Evolutionary conservation across 2,797 vertebrate species (phyloP).

Genomic region (Eulemur rubriventer): DNA sequence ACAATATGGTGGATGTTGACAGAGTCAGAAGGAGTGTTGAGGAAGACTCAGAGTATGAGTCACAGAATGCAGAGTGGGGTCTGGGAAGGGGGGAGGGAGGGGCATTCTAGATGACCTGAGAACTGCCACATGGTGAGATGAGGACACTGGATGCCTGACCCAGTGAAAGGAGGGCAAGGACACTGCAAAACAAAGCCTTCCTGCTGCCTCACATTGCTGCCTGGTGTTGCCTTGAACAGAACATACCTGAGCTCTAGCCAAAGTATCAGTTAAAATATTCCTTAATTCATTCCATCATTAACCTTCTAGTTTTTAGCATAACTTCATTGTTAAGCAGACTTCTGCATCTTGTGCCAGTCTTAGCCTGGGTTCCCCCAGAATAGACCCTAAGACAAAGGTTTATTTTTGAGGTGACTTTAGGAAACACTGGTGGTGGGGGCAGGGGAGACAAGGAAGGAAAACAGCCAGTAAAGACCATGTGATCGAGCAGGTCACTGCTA

Average conservation of each 20-base stretch:
- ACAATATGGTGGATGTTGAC: not conserved
- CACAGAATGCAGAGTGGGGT: too few species aligned
- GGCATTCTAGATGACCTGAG: not conserved
- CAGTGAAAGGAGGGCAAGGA: not conserved
- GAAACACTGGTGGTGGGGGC: not conserved
- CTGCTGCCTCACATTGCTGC: not conserved
- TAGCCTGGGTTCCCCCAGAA: not conserved
- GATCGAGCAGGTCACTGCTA: fast-evolving
- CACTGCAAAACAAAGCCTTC: not conserved
- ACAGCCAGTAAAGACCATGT: not conserved
- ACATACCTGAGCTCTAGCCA: not conserved
- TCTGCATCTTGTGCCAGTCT: not conserved
- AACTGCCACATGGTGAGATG: not conserved
- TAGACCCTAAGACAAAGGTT: not conserved
- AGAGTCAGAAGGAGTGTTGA: not conserved
- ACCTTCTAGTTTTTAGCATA: not conserved
- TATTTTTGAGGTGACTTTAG: not conserved
- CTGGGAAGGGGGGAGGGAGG: not conserved
- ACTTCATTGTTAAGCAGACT: not conserved
- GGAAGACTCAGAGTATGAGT: not conserved
- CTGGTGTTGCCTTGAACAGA: not conserved
- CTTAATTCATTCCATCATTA: not conserved
- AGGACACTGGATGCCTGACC: not conserved
- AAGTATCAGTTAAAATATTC: not conserved
- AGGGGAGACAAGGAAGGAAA: not conserved